These are phyloP conservation scores for Parapristionchus giblindavisi DNA, from an alignment of 2,888 invertebrate genomes.

Conservation along the genomic window DNA sequence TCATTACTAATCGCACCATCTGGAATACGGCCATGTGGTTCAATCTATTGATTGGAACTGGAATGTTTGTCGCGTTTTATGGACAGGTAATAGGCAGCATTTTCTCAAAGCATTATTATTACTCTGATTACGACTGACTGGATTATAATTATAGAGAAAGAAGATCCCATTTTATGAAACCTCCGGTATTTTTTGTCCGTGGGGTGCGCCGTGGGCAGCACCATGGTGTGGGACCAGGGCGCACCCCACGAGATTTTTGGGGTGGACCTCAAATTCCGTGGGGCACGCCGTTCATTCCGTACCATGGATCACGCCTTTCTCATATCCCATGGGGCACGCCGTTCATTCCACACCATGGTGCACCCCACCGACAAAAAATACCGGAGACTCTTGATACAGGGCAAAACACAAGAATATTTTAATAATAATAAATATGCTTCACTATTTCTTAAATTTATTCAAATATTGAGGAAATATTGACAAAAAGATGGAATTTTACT, in stretches of 20 bases:
- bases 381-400: not conserved
- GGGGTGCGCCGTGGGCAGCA: too few relatives aligned
- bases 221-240: too few relatives aligned
- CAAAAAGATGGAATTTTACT: constrained; percentile 41
- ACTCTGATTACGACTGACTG: not conserved
- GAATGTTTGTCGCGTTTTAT: constrained; percentile 67
- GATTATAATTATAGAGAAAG: too few relatives aligned
- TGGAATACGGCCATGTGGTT: constrained; percentile 89
- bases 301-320: too few relatives aligned
- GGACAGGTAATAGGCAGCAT: constrained; percentile 45
- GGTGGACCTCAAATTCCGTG: too few relatives aligned
- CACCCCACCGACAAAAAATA: not conserved
- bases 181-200: too few relatives aligned
- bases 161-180: too few relatives aligned
- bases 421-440: not conserved
- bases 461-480: not conserved
- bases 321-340: too few relatives aligned
- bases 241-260: too few relatives aligned
- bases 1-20: constrained; percentile 71
- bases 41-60: constrained; percentile 79
- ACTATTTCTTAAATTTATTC: not conserved
- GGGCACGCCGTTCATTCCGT: too few relatives aligned
- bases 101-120: not conserved
- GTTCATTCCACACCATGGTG: not conserved
- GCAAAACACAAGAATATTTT: not conserved